Percentiles rank a stretch among this genome's conserved stretches.
These are phyloP conservation scores for Bovichtus diacanthus DNA, from an alignment of 2,797 vertebrate species.

Conservation along the genomic window DNA sequence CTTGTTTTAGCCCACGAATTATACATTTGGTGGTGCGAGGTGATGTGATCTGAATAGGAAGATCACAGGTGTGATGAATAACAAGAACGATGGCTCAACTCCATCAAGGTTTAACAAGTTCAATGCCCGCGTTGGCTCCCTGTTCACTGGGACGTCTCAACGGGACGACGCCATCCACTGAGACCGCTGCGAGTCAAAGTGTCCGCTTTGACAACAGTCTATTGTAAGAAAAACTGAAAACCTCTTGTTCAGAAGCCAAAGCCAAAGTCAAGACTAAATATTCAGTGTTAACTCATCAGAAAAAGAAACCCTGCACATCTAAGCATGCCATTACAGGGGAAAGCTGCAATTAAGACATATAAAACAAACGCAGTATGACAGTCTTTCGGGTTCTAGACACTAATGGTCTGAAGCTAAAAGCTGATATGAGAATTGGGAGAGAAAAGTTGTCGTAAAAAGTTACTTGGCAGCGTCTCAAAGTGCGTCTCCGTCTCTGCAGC, in stretches of 20 bases:
- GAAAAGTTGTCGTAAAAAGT: constrained; percentile 24
- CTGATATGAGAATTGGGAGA: constrained; percentile 13
- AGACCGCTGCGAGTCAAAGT: not conserved
- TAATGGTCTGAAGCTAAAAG: constrained; percentile 35
- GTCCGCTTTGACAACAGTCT: not conserved
- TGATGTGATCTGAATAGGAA: no score
- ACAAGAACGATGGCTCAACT: not conserved
- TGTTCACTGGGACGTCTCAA: no score
- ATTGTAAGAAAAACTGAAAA: not conserved
- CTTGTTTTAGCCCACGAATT: not conserved
- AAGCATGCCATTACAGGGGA: not conserved
- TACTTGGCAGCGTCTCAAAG: constrained; percentile 9
- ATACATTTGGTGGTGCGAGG: not conserved
- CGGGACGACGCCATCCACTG: no score
- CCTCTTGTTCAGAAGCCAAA: not conserved
- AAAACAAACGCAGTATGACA: constrained; percentile 6
- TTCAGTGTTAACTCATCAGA: not conserved
- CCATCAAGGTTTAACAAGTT: not conserved
- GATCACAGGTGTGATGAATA: not conserved
- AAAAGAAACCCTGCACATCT: not conserved
- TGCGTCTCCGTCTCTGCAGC: constrained; percentile 36
- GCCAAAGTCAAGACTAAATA: not conserved
- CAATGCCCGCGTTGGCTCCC: not conserved
- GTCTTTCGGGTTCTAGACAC: constrained; percentile 11
- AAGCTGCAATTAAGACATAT: constrained; percentile 18